These are phyloP conservation scores for Polia nebulosa DNA, from an alignment of 2,888 invertebrate genomes.

Conservation along the genomic window DNA sequence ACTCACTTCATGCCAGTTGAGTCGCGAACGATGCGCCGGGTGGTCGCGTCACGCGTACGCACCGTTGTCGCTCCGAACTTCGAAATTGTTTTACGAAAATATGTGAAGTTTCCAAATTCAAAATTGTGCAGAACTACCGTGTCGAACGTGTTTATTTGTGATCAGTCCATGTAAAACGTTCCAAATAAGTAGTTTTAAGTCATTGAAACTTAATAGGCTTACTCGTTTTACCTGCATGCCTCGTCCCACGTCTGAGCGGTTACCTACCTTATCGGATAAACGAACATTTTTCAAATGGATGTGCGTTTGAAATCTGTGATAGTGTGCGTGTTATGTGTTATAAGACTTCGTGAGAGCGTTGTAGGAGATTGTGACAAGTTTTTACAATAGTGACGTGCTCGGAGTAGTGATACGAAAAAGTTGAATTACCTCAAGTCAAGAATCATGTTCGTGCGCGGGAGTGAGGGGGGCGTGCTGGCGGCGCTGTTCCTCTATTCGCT, in stretches of 20 bases:
- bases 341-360: slow-evolving; percentile 84
- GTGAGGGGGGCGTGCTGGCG: slow-evolving; percentile 81
- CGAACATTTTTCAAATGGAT: slow-evolving; percentile 91
- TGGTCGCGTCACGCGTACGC: slow-evolving; percentile 82
- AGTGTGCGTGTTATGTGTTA: slow-evolving; percentile 89
- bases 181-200: slow-evolving; percentile 86
- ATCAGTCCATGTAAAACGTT: slow-evolving; percentile 79
- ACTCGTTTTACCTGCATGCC: slow-evolving; percentile 89
- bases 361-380: slow-evolving; percentile 85
- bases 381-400: slow-evolving; percentile 85
- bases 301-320: slow-evolving; percentile 88
- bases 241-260: slow-evolving; percentile 89
- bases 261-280: slow-evolving; percentile 89
- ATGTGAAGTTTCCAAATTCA: slow-evolving; percentile 88
- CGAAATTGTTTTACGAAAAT: slow-evolving; percentile 88
- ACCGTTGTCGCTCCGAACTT: slow-evolving; percentile 84
- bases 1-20: slow-evolving; percentile 88
- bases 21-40: slow-evolving; percentile 87
- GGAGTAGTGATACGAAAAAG: slow-evolving; percentile 80
- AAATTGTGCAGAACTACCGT: slow-evolving; percentile 80
- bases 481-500: slow-evolving; percentile 83
- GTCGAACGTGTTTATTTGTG: slow-evolving; percentile 77
- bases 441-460: slow-evolving; percentile 84
- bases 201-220: slow-evolving; percentile 88
- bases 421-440: slow-evolving; percentile 75